Percentiles rank a stretch among this genome's conserved stretches.
Evolutionary conservation across 1,140 invertebrate species (phyloP).

Genomic region (Sminthurinus signatus): DNA sequence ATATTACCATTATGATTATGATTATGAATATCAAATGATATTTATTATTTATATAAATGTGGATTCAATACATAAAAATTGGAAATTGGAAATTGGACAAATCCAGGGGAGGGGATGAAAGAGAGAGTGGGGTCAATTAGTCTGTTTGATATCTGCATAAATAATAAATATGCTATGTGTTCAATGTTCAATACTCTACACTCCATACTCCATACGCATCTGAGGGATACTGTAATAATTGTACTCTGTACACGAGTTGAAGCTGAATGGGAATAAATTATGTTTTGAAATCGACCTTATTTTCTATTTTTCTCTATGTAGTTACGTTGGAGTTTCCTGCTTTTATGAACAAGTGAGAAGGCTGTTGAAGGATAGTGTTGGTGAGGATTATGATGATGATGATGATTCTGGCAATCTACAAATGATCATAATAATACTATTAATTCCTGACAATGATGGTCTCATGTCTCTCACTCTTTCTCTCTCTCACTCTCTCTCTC

Average conservation of each 20-base stretch:
- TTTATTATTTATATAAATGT: no score
- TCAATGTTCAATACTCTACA: no score
- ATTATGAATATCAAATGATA: no score
- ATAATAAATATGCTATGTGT: no score
- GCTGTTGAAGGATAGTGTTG: background rate
- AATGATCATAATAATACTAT: background rate
- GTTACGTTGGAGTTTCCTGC: no score
- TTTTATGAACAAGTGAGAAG: no score
- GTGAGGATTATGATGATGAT: background rate
- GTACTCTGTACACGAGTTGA: background rate
- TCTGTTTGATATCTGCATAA: no score
- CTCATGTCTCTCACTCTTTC: background rate
- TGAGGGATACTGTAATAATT: background rate
- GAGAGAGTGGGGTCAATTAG: no score
- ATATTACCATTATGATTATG: no score
- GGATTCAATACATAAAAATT: no score
- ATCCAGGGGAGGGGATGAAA: no score
- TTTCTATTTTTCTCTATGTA: constrained; percentile 1
- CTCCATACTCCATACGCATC: background rate
- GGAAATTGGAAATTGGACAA: no score
- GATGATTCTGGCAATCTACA: background rate
- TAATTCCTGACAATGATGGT: constrained; percentile 8
- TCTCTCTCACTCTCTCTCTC: background rate
- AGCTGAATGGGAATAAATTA: constrained; percentile 1
- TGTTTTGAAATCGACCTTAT: constrained; percentile 22